A percentile compares a stretch with the other conserved stretches of the same genome.
Evolutionary conservation across 92 coral and sea anemone species (phyloP).

Genomic region (Meandrina meandrites): DNA sequence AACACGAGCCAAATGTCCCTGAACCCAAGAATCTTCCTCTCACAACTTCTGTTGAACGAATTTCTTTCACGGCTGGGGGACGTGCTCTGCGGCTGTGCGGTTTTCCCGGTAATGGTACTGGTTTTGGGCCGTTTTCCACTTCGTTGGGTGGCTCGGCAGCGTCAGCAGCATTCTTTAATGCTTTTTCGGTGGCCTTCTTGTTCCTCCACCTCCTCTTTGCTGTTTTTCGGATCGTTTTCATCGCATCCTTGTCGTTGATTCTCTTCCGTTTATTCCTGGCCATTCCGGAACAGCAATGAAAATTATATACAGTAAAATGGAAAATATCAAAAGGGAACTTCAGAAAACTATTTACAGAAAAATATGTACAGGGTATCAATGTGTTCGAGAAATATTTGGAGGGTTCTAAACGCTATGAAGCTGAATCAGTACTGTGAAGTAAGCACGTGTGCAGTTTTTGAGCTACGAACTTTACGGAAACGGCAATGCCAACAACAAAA

Average conservation of each 20-base stretch:
- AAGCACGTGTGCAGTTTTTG: no score
- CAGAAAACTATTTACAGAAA: no score
- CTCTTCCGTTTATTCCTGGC: conserved; percentile 14
- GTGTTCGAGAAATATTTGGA: no score
- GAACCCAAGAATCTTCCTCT: conserved; percentile 12
- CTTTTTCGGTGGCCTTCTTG: neutral
- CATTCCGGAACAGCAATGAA: neutral
- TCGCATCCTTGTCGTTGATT: neutral
- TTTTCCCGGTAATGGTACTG: neutral
- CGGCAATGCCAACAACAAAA: no score
- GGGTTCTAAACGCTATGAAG: no score
- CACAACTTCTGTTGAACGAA: neutral
- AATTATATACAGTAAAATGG: neutral
- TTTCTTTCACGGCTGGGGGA: neutral
- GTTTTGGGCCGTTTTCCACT: neutral
- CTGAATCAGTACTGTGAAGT: no score
- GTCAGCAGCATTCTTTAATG: neutral
- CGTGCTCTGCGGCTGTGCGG: neutral
- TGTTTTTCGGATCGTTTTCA: neutral
- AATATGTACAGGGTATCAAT: neutral
- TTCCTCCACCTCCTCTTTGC: conserved; percentile 3
- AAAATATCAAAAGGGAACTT: neutral
- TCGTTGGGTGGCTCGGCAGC: neutral
- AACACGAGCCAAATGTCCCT: conserved; percentile 47
- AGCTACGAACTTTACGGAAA: no score